Percentiles rank a stretch among this genome's conserved stretches.
These are phyloP conservation scores for Listrodromus nycthemerus DNA, from an alignment of 2,888 invertebrate species.

Conservation along the genomic window DNA sequence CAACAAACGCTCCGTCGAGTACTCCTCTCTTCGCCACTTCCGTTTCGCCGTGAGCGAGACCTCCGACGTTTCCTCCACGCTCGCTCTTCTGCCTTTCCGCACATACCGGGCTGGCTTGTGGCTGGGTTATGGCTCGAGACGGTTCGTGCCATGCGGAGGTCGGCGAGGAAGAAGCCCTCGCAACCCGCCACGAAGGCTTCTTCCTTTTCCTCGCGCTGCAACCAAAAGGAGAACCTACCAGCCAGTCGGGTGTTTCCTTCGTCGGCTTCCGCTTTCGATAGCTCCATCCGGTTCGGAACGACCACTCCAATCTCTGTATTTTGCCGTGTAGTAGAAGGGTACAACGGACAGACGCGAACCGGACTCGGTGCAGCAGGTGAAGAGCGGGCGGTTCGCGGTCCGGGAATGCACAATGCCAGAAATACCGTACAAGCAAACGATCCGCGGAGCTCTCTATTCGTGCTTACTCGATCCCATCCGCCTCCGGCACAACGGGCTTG, in stretches of 20 bases:
- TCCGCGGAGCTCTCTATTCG: not conserved
- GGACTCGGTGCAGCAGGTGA: constrained; percentile 17
- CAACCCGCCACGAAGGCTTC: constrained; percentile 58
- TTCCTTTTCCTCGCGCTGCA: constrained; percentile 50
- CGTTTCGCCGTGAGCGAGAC: constrained; percentile 53
- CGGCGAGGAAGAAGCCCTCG: constrained; percentile 46
- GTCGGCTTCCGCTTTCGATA: constrained; percentile 63
- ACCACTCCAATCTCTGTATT: constrained; percentile 51
- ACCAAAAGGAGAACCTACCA: constrained; percentile 39
- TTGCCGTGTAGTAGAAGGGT: not conserved
- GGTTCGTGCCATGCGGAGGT: not conserved
- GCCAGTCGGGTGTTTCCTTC: constrained; percentile 61
- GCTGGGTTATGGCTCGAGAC: not conserved
- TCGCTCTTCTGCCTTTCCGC: constrained; percentile 40
- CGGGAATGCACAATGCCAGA: constrained; percentile 11
- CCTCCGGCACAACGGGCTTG: not conserved
- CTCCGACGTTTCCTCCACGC: constrained; percentile 56
- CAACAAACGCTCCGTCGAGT: constrained; percentile 61
- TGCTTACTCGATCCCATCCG: not conserved
- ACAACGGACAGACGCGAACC: constrained; percentile 17
- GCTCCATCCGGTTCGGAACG: constrained; percentile 64
- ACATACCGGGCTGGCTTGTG: constrained; percentile 7
- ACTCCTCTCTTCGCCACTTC: constrained; percentile 58
- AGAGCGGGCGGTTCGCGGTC: constrained; percentile 22
- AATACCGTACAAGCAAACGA: constrained; percentile 1